Evolutionary conservation across 1,140 invertebrate species (phyloP).

Genomic region (Lordiphosa clarofinis): DNA sequence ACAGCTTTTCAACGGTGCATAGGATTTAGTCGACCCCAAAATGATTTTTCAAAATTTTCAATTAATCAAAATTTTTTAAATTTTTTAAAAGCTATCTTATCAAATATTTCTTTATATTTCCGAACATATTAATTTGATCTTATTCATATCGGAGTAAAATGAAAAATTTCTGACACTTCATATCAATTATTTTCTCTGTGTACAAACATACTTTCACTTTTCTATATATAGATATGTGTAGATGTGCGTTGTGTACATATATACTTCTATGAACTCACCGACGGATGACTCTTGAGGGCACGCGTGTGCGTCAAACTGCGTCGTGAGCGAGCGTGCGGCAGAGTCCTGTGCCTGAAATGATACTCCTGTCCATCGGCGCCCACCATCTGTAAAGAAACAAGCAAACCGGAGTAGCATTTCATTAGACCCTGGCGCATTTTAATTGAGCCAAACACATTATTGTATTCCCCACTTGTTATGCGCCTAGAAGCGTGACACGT

Average conservation of each 20-base stretch:
- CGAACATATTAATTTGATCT: too few species aligned
- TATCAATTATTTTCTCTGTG: too few species aligned
- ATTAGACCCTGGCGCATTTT: conserved; percentile 48
- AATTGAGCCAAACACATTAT: conserved; percentile 66
- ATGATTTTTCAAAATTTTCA: too few species aligned
- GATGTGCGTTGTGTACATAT: conserved; percentile 7
- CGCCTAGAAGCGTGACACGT: conserved; percentile 40
- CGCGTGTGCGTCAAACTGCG: conserved; percentile 92
- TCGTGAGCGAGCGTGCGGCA: conserved; percentile 91
- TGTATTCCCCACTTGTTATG: conserved; percentile 34
- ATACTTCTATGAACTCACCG: conserved; percentile 85
- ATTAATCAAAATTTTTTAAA: too few species aligned
- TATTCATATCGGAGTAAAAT: too few species aligned
- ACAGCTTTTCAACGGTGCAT: too few species aligned
- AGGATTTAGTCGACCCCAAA: too few species aligned
- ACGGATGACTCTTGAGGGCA: conserved; percentile 91
- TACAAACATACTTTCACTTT: background rate
- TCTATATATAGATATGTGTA: conserved; percentile 10
- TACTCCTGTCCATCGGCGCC: conserved; percentile 93
- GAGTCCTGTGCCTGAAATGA: conserved; percentile 93
- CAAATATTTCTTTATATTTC: too few species aligned
- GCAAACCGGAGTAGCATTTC: conserved; percentile 33
- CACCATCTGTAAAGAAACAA: conserved; percentile 81
- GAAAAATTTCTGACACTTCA: too few species aligned
- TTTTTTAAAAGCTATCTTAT: too few species aligned